Conservation (phyloP, 2,113 vertebrate genomes). For the Perca fluviatilis region DNA sequence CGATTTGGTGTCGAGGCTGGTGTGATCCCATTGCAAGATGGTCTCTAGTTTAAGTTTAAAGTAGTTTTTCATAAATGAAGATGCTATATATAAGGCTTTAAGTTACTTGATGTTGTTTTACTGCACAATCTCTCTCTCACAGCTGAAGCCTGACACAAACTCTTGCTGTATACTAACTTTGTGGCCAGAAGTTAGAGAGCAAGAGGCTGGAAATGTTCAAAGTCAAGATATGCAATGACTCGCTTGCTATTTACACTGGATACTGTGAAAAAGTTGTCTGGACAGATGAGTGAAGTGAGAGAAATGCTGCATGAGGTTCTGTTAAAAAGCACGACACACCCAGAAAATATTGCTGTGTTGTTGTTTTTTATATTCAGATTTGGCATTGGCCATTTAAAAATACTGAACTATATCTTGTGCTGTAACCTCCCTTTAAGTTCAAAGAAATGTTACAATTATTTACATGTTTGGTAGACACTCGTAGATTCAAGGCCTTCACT, state of each 20-base stretch:
- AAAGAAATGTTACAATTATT: neutral
- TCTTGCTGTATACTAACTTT: neutral
- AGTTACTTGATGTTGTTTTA: no score
- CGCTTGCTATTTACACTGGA: neutral
- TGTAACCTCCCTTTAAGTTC: neutral
- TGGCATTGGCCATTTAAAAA: neutral
- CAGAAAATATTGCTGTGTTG: neutral
- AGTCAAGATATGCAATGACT: neutral
- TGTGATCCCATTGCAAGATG: no score
- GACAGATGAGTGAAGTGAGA: conserved; percentile 6
- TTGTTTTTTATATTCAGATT: neutral
- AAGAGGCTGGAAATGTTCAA: neutral
- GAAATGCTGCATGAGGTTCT: neutral
- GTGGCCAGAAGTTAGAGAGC: neutral
- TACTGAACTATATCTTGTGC: neutral
- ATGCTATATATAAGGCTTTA: no score
- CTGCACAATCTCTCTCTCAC: no score
- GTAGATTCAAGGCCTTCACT: no score
- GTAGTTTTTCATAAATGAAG: no score
- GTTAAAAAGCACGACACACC: neutral
- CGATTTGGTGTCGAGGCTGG: no score
- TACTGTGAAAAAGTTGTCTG: neutral
- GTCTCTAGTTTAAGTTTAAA: no score
- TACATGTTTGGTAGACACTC: neutral
- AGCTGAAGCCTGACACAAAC: neutral